These are phyloP conservation scores for Rhingia campestris DNA, from an alignment of 2,888 invertebrate genomes.

Conservation along the genomic window DNA sequence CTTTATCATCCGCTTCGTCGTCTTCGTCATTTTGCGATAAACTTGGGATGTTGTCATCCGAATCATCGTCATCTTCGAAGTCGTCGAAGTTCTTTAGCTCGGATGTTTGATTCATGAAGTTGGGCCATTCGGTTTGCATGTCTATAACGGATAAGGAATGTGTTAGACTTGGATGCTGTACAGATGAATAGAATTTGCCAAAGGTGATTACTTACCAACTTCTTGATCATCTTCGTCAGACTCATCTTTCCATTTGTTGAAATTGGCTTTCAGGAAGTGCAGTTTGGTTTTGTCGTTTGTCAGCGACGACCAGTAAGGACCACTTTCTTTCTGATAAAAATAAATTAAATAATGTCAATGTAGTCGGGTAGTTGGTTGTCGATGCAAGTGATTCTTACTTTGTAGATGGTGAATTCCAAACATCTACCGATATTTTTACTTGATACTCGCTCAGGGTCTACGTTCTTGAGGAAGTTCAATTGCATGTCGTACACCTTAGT, in stretches of 20 bases:
- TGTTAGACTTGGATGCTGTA: too few species aligned
- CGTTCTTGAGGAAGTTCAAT: conserved; percentile 91
- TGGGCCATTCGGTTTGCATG: conserved; percentile 73
- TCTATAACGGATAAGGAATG: conserved; percentile 15
- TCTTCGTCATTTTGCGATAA: conserved; percentile 81
- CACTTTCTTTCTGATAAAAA: conserved; percentile 84
- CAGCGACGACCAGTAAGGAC: conserved; percentile 94
- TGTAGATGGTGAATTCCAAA: conserved; percentile 89
- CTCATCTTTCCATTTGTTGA: conserved; percentile 99
- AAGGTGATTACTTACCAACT: conserved; percentile 28
- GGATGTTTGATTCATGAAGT: conserved; percentile 76
- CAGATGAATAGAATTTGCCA: background rate
- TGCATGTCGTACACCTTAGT: conserved; percentile 94
- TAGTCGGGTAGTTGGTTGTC: background rate
- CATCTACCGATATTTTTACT: conserved; percentile 89
- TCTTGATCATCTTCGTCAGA: conserved; percentile 91
- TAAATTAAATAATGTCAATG: conserved; percentile 8
- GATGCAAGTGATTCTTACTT: conserved; percentile 79
- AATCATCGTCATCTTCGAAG: conserved; percentile 87
- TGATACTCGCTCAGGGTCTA: conserved; percentile 91
- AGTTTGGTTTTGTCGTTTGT: conserved; percentile 94
- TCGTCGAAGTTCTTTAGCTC: conserved; percentile 86
- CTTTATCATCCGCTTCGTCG: conserved; percentile 78
- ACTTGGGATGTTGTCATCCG: conserved; percentile 86
- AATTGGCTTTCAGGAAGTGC: conserved; percentile 98